Evolutionary conservation across 1,140 invertebrate species (phyloP).

Genomic region (Papilio dardanus): DNA sequence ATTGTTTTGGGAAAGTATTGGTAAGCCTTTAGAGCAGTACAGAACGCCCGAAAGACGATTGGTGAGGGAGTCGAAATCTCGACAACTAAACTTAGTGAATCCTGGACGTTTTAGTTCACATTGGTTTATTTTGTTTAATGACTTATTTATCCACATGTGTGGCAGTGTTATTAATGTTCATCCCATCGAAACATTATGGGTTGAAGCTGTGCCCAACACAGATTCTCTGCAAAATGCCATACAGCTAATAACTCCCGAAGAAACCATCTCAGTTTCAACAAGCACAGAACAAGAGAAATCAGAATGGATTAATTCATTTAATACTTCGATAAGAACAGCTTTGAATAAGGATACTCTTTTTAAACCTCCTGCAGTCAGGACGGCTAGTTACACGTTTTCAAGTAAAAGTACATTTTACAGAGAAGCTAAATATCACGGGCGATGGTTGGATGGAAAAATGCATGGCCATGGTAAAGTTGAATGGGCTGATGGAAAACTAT

Average conservation of each 20-base stretch:
- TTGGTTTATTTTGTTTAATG: slow-evolving; percentile 90
- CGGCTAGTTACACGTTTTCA: slow-evolving; percentile 88
- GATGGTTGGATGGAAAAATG: slow-evolving; percentile 91
- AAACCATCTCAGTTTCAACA: slow-evolving; percentile 87
- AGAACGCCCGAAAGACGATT: slow-evolving; percentile 87
- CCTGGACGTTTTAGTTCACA: slow-evolving; percentile 87
- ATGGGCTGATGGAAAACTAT: slow-evolving; percentile 91
- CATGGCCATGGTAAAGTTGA: slow-evolving; percentile 91
- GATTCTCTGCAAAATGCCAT: slow-evolving; percentile 85
- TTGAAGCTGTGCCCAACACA: slow-evolving; percentile 84
- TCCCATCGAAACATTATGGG: slow-evolving; percentile 90
- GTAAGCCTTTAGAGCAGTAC: slow-evolving; percentile 86
- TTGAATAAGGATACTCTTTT: slow-evolving; percentile 82
- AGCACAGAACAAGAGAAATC: slow-evolving; percentile 87
- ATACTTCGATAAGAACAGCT: slow-evolving; percentile 84
- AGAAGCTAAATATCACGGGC: slow-evolving; percentile 89
- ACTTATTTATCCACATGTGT: slow-evolving; percentile 88
- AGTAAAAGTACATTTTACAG: slow-evolving; percentile 87
- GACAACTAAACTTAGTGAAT: slow-evolving; percentile 87
- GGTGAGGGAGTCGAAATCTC: slow-evolving; percentile 88
- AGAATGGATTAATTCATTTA: slow-evolving; percentile 90
- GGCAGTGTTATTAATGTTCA: slow-evolving; percentile 85
- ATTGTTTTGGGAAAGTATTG: slow-evolving; percentile 89
- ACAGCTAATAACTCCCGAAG: slow-evolving; percentile 89
- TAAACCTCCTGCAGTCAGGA: slow-evolving; percentile 87